Conservation (phyloP, 2,888 invertebrate genomes). For the Pristionchus entomophagus region DNA sequence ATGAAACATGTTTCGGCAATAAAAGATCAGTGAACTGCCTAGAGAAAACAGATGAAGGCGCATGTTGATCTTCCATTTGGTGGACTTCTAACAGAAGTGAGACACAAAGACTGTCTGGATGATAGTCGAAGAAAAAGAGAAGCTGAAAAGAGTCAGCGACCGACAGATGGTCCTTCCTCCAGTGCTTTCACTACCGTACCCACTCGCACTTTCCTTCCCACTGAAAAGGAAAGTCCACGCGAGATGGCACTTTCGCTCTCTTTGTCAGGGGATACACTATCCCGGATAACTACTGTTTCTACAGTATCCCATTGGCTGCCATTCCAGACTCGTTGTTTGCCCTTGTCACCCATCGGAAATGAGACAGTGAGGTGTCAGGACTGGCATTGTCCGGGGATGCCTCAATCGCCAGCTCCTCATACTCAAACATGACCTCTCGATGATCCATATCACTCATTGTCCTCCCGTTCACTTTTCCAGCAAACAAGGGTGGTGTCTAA, state of each 20-base stretch:
- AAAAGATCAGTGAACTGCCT: not conserved
- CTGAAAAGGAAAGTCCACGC: not conserved
- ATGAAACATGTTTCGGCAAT: not conserved
- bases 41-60: not conserved
- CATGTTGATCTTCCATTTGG: not conserved
- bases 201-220: not conserved
- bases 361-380: not conserved
- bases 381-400: not conserved
- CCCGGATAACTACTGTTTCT: not conserved
- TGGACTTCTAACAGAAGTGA: not conserved
- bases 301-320: not conserved
- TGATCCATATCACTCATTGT: constrained; percentile 34
- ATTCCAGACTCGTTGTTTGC: not conserved
- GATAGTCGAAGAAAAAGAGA: not conserved
- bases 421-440: constrained; percentile 39
- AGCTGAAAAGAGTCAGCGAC: not conserved
- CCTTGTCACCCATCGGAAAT: not conserved
- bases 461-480: not conserved
- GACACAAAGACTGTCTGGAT: not conserved
- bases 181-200: not conserved
- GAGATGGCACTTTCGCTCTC: not conserved
- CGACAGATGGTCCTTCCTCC: not conserved
- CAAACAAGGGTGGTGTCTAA: constrained; percentile 13
- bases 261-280: not conserved
- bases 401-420: not conserved